Conservation (phyloP, 2,797 vertebrate species). For the Hypotaenidia okinawae region DNA sequence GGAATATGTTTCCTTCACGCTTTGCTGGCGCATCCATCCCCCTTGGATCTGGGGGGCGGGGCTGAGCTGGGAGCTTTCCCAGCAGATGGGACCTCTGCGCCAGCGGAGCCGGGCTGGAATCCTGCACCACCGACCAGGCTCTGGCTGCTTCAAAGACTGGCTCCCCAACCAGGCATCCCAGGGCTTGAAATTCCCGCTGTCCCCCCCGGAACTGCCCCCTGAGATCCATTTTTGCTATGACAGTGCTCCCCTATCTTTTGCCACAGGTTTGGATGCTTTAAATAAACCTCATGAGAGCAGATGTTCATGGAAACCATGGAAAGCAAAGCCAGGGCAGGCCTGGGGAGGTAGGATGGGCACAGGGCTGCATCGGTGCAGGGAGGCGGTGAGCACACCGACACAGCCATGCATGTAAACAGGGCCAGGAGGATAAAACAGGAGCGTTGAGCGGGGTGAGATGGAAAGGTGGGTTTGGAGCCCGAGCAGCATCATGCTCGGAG, state of each 20-base stretch:
- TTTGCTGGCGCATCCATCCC: background rate
- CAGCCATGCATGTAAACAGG: background rate
- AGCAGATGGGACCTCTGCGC: background rate
- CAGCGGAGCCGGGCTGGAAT: background rate
- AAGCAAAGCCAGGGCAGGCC: background rate
- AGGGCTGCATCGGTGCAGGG: rapidly evolving
- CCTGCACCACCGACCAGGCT: background rate
- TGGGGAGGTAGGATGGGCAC: background rate
- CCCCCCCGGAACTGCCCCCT: background rate
- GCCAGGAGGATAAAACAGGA: background rate
- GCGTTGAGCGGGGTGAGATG: no score
- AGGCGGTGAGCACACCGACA: rapidly evolving
- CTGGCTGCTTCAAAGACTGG: background rate
- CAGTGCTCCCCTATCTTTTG: background rate
- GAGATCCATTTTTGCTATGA: background rate
- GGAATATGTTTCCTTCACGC: background rate
- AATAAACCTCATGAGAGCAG: no score
- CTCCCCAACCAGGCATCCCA: background rate
- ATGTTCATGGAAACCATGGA: no score
- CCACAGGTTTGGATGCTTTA: no score
- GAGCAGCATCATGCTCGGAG: background rate
- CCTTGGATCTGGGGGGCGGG: background rate
- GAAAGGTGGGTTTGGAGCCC: background rate
- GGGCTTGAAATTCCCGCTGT: background rate
- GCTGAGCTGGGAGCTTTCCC: background rate